Evolutionary conservation across 2,113 vertebrate species (phyloP), one percentile per base, ranked within the genome.

Genomic region (Maylandia zebra): DNA sequence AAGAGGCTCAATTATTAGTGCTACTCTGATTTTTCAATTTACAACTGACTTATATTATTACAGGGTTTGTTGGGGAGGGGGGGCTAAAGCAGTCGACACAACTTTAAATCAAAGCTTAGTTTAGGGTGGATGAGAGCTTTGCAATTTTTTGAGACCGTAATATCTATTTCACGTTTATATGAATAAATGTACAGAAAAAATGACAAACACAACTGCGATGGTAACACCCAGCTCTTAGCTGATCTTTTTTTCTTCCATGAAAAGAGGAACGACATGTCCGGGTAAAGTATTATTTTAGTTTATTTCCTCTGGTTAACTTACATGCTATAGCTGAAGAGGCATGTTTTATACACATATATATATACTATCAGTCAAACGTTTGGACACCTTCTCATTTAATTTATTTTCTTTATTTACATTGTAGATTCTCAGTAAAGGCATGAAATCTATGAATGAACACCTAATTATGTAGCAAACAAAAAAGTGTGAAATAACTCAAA

Each of bases 1-100:
- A 66, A n/a, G 61, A 38, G 17, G 17, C 17, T 66, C 2, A 38
- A 66, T 3, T 38, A 38, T 66, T n/a, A 36, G 61, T 66, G 17
- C 61, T 66, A 22, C 5, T 71, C 12, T 10, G n/a, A 24, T 71
- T 43, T 24, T 10, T 71, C 1, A 71, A 43, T 71, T 10, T 71
- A 24, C 3, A 71, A 13, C 64, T 41, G 36, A 24, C 36, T 41
- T 41, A 24, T 12, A 41, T 41, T 4, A 43, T 71, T 71, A 24
- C n/a, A 64, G 9, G 30, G 16, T 0, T 38, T 69, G 3, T 30
- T 59, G 0, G 34, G 32, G 32, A 7, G 12, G 4, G 9, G 52
- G 55, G 0, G 24, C 4, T 66, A 0, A 36, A 64, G 59, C 1
- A 64, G 59, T 66, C 2, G 0, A 36, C 10, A 5, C 32, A 64